These are phyloP conservation scores for Proctacanthus coquilletti DNA, from an alignment of 1,140 invertebrate species.

Conservation along the genomic window DNA sequence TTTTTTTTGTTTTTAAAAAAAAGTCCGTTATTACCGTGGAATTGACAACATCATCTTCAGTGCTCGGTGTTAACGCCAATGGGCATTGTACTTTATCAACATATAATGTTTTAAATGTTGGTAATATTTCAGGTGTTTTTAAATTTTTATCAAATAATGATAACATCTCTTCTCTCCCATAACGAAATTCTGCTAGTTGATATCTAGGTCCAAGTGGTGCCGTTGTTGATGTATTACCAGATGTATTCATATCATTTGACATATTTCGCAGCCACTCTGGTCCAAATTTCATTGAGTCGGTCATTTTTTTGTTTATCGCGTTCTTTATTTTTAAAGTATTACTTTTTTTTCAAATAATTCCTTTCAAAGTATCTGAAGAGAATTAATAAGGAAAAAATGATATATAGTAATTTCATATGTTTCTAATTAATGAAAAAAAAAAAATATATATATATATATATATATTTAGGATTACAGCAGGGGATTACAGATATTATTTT, in stretches of 20 bases:
- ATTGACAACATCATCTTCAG: slow-evolving; percentile 52
- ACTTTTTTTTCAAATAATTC: not conserved
- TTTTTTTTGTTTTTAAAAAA: too few species aligned
- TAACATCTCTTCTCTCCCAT: slow-evolving; percentile 79
- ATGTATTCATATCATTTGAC: slow-evolving; percentile 29
- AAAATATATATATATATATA: too few species aligned
- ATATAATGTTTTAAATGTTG: slow-evolving; percentile 46
- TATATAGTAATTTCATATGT: too few species aligned
- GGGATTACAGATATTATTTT: too few species aligned
- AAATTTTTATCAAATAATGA: slow-evolving; percentile 56
- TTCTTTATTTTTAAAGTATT: too few species aligned
- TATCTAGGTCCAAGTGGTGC: slow-evolving; percentile 6
- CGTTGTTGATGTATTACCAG: not conserved
- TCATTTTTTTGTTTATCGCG: too few species aligned
- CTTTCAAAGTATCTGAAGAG: too few species aligned
- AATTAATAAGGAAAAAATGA: too few species aligned
- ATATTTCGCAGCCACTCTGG: slow-evolving; percentile 56
- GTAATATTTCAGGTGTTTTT: slow-evolving; percentile 48
- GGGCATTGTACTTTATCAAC: slow-evolving; percentile 62
- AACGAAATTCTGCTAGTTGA: slow-evolving; percentile 34
- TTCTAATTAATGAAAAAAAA: too few species aligned
- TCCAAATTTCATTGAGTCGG: slow-evolving; percentile 58
- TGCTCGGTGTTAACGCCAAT: slow-evolving; percentile 54
- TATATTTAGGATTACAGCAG: too few species aligned
- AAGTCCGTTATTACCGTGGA: too few species aligned